Percentiles rank a stretch among this genome's conserved stretches.
phyloP scores from a whole-genome alignment of 2,797 vertebrate species.

The Dendrocincla tyrannina region DNA sequence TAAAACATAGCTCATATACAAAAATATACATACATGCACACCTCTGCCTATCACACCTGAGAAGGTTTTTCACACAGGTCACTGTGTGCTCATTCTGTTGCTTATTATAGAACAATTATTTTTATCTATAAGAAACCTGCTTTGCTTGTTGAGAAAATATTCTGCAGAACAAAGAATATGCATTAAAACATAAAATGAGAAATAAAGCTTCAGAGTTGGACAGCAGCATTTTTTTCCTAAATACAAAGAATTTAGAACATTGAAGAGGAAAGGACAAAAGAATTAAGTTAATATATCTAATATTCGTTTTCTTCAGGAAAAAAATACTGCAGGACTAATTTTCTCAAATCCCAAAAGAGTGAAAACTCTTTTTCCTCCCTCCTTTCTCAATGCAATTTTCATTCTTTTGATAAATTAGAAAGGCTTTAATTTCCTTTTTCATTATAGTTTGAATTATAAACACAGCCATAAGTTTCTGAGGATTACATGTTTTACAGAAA shows the following conservation, averaged over 20 bases:
- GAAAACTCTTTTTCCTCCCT: neutral
- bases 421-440: slow-evolving; percentile 56
- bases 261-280: slow-evolving; percentile 27
- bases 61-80: neutral
- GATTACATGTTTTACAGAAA: neutral
- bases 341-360: slow-evolving; percentile 31
- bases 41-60: neutral
- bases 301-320: slow-evolving; percentile 8
- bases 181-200: neutral
- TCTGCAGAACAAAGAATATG: neutral
- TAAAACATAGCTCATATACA: neutral
- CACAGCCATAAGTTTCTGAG: neutral
- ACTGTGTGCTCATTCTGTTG: neutral
- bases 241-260: neutral
- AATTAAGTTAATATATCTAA: slow-evolving; percentile 31
- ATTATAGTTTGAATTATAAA: slow-evolving; percentile 56
- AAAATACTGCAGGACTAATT: slow-evolving; percentile 35
- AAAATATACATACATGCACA: neutral
- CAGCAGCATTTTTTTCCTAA: neutral
- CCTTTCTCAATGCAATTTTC: slow-evolving; percentile 5
- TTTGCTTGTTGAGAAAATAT: neutral
- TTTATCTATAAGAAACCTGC: neutral
- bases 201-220: neutral
- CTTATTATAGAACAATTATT: neutral
- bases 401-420: slow-evolving; percentile 57